phyloP scores from a whole-genome alignment of 2,888 invertebrate species.

The Cerastoderma edule region DNA sequence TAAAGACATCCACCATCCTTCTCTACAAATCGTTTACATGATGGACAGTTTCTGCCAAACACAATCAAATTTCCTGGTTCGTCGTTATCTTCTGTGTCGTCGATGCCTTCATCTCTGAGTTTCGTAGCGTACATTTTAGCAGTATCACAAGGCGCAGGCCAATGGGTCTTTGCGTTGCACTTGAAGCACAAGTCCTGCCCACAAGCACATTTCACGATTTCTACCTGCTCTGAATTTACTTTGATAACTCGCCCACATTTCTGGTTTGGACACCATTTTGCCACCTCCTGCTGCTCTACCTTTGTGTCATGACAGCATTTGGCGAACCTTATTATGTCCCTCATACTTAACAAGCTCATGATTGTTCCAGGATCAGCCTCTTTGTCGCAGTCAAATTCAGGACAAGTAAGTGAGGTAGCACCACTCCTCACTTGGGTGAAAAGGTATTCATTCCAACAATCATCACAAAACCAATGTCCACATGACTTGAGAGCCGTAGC shows the following conservation, averaged over 20 bases:
- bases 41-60: conserved; percentile 65
- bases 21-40: conserved; percentile 65
- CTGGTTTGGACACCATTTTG: conserved; percentile 68
- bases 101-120: conserved; percentile 51
- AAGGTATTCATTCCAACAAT: conserved; percentile 66
- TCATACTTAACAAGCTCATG: conserved; percentile 42
- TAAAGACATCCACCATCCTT: conserved; percentile 66
- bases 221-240: conserved; percentile 28
- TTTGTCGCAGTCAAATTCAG: conserved; percentile 62
- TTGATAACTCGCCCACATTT: conserved; percentile 62
- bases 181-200: conserved; percentile 62
- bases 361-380: conserved; percentile 48
- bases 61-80: conserved; percentile 30
- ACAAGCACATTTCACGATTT: conserved; percentile 59
- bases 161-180: conserved; percentile 63
- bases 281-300: conserved; percentile 45
- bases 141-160: conserved; percentile 67
- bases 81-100: conserved; percentile 25
- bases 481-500: conserved; percentile 62
- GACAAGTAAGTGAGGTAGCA: conserved; percentile 50
- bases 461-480: conserved; percentile 70
- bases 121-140: conserved; percentile 49
- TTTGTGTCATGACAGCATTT: conserved; percentile 50
- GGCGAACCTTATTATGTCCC: conserved; percentile 40
- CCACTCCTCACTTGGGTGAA: conserved; percentile 45